Evolutionary conservation across 92 coral and sea anemone genomes (phyloP), one percentile per base, ranked within the genome.

Genomic region (Hydrozoanthus gracilis): DNA sequence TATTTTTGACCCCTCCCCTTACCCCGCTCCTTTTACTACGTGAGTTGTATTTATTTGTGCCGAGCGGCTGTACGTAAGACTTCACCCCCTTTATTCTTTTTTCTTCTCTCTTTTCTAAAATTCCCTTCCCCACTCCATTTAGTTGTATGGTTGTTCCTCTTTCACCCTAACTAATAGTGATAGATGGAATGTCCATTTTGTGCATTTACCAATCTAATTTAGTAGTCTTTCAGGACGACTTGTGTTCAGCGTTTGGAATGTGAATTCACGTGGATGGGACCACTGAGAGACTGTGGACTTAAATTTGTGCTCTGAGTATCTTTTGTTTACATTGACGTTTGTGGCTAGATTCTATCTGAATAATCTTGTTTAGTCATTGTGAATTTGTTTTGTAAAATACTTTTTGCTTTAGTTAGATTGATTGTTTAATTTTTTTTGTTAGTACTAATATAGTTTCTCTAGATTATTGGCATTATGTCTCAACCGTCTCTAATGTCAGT

Each of bases 31-130:
- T 64, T 64, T 64, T 64, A 64, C 69, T 64, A 64, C 69, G 69
- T 64, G 69, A 64, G 69, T 64, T 64, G 69, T 64, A 64, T 64
- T 64, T 64, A 64, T 64, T 64, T 64, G 69, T 64, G 69, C 69
- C 69, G 69, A 64, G 69, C 69, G 69, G 69, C 69, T 64, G 69
- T 64, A 64, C 69, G 69, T 64, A 64, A 64, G 69, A 64, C 69
- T 64, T 64, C 69, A 64, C 69, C 69, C 69, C 69, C 69, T 64
- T 64, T 64, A 64, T 64, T 64, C n/a, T 64, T 64, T 64, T 64
- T 64, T 64, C 69, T 64, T 64, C 69, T 64, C 69, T 64, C 69
- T 64, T 64, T 64, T 64, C 69, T 64, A 64, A 64, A 64, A 64
- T 64, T 64, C 69, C 69, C 69, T 64, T 64, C 69, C 69, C 69